Conservation (phyloP, 1,140 invertebrate species). For the Diabrotica undecimpunctata region DNA sequence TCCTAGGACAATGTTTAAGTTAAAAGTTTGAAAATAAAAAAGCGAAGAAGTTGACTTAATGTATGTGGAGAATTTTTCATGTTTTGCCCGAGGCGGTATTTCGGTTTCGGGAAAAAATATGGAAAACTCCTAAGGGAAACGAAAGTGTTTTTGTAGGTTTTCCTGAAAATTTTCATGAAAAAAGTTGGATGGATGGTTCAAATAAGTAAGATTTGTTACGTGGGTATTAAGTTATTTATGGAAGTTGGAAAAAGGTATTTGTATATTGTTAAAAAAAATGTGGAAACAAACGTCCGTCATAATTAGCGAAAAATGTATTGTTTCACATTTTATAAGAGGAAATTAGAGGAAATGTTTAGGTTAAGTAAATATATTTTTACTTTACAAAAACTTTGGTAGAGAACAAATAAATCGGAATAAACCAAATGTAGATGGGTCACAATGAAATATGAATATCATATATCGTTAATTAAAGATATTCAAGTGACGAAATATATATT, state of each 20-base stretch:
- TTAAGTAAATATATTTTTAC: no score
- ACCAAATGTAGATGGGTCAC: no score
- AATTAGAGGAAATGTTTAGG: no score
- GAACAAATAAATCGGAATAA: no score
- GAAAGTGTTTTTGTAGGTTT: neutral
- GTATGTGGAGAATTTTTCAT: conserved; percentile 20
- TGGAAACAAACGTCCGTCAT: no score
- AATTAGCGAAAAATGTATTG: no score
- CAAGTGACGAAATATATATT: no score
- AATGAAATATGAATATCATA: no score
- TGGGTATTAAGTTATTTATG: neutral
- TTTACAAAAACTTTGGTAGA: no score
- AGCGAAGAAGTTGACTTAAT: conserved; percentile 16
- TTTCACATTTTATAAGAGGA: no score
- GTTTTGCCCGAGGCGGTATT: conserved; percentile 10
- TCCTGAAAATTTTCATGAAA: neutral
- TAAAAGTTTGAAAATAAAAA: conserved; percentile 12
- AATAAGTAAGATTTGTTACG: neutral
- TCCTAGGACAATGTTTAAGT: conserved; percentile 17
- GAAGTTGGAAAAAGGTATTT: neutral
- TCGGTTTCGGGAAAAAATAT: conserved; percentile 5
- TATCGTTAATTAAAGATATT: no score
- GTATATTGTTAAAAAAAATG: no score
- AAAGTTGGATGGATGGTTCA: neutral
- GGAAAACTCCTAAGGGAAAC: neutral